Conservation (phyloP, 2,888 invertebrate genomes). For the Meiosimyza platycephala region DNA sequence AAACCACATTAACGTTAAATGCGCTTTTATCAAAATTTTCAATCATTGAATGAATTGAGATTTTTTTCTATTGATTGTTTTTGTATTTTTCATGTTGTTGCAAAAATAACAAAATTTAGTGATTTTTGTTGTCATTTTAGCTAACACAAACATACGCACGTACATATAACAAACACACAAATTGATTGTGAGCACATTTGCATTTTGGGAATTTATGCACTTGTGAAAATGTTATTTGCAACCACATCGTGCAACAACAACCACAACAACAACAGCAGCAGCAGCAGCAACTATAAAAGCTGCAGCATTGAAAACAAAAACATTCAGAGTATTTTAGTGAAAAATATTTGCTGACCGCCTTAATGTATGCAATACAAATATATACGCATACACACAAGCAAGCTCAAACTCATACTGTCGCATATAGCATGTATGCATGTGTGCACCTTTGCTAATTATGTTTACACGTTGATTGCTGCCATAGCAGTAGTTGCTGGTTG, state of each 20-base stretch:
- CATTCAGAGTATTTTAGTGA: neutral
- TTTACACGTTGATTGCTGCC: conserved; percentile 11
- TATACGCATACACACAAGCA: conserved; percentile 9
- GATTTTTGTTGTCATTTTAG: conserved; percentile 33
- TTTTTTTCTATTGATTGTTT: no score
- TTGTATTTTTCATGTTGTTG: neutral
- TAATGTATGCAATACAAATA: conserved; percentile 23
- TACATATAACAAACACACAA: neutral
- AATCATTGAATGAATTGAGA: no score
- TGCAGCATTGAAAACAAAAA: conserved; percentile 3
- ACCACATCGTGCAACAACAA: no score
- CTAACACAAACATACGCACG: neutral
- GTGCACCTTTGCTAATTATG: conserved; percentile 21
- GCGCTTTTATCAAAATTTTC: no score
- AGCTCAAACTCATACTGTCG: neutral
- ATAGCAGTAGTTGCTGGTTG: conserved; percentile 11
- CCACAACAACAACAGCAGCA: conserved; percentile 16
- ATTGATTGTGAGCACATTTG: neutral
- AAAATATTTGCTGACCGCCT: conserved; percentile 26
- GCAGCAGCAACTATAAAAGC: neutral
- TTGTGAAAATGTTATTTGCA: conserved; percentile 16
- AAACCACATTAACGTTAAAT: no score
- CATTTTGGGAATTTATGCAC: conserved; percentile 32
- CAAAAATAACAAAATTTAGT: conserved; percentile 33
- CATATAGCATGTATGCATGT: neutral